Conservation (phyloP, 2,797 vertebrate genomes). For the Aldrovandia affinis region DNA sequence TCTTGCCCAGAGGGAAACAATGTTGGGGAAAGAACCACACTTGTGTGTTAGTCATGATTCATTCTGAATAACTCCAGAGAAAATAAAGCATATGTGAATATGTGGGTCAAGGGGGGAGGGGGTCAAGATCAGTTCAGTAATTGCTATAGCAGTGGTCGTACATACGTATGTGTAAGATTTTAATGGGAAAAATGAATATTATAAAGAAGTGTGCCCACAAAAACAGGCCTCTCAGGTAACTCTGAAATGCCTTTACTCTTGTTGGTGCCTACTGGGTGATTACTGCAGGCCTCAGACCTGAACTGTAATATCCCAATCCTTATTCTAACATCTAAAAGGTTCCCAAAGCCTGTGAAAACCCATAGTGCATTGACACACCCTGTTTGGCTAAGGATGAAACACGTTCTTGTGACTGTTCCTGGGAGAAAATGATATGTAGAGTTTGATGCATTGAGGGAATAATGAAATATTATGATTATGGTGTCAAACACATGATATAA, state of each 20-base stretch:
- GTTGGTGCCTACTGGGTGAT: background rate
- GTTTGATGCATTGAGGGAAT: background rate
- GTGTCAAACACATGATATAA: background rate
- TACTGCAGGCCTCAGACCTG: background rate
- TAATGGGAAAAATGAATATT: background rate
- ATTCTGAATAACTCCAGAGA: background rate
- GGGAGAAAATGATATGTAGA: background rate
- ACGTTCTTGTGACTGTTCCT: background rate
- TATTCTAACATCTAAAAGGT: background rate
- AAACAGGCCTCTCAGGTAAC: background rate
- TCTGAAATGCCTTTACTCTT: background rate
- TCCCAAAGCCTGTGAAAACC: background rate
- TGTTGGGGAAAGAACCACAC: background rate
- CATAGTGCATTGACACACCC: background rate
- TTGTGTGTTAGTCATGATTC: background rate
- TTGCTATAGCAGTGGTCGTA: background rate
- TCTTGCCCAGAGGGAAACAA: background rate
- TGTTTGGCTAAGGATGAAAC: background rate
- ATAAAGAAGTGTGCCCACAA: background rate
- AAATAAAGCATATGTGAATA: background rate
- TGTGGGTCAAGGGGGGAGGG: background rate
- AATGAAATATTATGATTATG: background rate
- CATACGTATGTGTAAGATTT: background rate
- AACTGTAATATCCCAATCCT: background rate
- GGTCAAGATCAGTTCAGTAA: background rate